These are phyloP conservation scores for Heterotis niloticus DNA, from an alignment of 2,113 vertebrate species.

Conservation along the genomic window DNA sequence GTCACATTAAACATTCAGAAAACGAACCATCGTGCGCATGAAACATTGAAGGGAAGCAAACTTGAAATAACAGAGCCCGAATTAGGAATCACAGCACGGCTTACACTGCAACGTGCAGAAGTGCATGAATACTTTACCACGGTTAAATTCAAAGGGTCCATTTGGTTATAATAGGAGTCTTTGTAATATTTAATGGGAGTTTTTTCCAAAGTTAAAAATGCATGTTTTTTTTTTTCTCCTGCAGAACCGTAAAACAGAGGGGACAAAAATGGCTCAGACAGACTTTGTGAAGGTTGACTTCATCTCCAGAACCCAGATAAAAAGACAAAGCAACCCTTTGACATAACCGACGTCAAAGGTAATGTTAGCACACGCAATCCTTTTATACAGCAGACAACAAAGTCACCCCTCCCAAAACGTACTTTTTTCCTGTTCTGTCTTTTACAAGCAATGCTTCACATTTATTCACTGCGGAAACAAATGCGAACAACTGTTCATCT, in stretches of 20 bases:
- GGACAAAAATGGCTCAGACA: background rate
- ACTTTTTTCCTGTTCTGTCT: too few relatives aligned
- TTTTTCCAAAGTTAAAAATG: slow-evolving; percentile 28
- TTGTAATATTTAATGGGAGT: slow-evolving; percentile 25
- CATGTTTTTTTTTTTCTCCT: background rate
- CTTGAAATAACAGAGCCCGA: background rate
- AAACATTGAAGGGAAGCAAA: background rate
- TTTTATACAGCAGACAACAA: too few relatives aligned
- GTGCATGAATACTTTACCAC: slow-evolving; percentile 29
- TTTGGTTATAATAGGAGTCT: slow-evolving; percentile 28
- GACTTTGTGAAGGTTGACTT: background rate
- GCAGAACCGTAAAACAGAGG: background rate
- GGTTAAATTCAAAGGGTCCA: slow-evolving; percentile 25
- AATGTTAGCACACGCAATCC: too few relatives aligned
- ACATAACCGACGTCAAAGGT: too few relatives aligned
- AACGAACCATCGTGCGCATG: background rate
- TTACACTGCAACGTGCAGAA: slow-evolving; percentile 2
- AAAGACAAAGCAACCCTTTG: too few relatives aligned
- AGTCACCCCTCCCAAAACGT: too few relatives aligned
- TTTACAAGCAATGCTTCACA: too few relatives aligned
- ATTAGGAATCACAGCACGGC: slow-evolving; percentile 10
- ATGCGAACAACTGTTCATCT: too few relatives aligned
- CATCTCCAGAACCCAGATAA: too few relatives aligned
- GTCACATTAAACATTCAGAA: background rate
- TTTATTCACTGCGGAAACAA: too few relatives aligned